Base-by-base conservation (phyloP, 2,888 invertebrate species). In the Chrysomela aeneicollis region DNA sequence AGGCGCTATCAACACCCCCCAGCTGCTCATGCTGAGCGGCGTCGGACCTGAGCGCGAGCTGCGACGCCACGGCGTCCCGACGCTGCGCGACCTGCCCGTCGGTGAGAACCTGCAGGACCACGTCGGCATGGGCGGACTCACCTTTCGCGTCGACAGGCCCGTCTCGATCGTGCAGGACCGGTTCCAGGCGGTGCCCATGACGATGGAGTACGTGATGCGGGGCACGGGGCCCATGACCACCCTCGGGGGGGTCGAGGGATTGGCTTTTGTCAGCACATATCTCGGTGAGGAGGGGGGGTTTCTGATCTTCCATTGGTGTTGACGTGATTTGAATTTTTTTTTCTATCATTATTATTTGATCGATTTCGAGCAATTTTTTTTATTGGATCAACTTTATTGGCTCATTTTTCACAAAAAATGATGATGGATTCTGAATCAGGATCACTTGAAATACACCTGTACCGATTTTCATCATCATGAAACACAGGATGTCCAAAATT, bases 1-100 rank as follows among this genome's bases (percentile, higher is more conserved):
- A 0, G 97, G 97, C 0, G 89, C 97, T 0, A 93, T 98, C 26
- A 97, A 97, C 78, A 91, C 92, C 10, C 95, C 97, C 0, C 97
- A 97, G 78, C 83, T 98, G 58, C 83, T 98, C 66, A 94, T 97
- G 94, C 82, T 97, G 0, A 95, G 95, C 0, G 97, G 97, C 0
- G 69, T 81, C 21, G 82, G 82, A 5, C 81, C 93, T 0, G 84
- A 85, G 59, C 83, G 88, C 12, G 93, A 94, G 73, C 83, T 94
- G 10, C 82, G 84, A 67, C 85, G 89, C 51, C 84, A 91, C 61
- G 90, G 91, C 2, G 92, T 95, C 52, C 88, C 87, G 6, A 88
- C 93, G 0, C 74, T 95, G 0, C 89, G 89, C 76, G 90, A 95
- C 81, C 84, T 93, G 49, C 87, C 87, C 0, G 93, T 91, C 0